Conservation (phyloP, 2,113 vertebrate species). For the Gulo gulo region DNA sequence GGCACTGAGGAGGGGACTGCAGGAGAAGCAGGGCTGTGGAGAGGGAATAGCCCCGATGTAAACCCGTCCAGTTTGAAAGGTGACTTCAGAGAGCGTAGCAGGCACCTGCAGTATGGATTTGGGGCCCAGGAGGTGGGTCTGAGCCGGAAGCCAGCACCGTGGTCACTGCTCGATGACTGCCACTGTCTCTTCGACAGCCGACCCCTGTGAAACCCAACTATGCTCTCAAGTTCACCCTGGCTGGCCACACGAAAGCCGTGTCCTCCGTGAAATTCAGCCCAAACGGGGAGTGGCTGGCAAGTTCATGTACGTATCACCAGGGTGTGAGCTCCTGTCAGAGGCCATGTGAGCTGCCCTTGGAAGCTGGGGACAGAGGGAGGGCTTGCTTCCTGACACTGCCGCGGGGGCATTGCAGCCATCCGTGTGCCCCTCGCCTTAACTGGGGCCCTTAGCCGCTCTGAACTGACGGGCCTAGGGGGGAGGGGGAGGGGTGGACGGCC, state of each 20-base stretch:
- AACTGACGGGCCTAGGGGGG: rapidly evolving
- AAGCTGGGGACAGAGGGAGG: rapidly evolving
- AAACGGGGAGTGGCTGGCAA: constrained; percentile 98
- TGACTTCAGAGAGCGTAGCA: rapidly evolving
- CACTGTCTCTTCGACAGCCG: constrained; percentile 83
- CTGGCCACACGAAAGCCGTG: constrained; percentile 97
- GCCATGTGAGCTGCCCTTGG: no score
- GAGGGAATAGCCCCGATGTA: neutral
- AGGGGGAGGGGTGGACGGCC: rapidly evolving
- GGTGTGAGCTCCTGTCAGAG: rapidly evolving
- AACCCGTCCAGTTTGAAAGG: rapidly evolving
- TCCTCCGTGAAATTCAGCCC: constrained; percentile 99
- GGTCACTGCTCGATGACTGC: neutral
- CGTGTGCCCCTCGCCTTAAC: rapidly evolving
- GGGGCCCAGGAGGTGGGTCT: neutral
- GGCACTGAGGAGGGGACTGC: neutral
- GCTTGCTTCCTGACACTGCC: neutral
- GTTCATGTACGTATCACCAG: constrained; percentile 92
- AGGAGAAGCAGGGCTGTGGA: neutral
- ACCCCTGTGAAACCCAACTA: constrained; percentile 97
- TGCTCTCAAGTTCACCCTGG: constrained; percentile 97
- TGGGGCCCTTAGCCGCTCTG: neutral
- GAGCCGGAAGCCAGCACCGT: neutral
- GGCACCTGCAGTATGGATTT: rapidly evolving
- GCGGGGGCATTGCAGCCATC: rapidly evolving